Evolutionary conservation across 2,113 vertebrate genomes (phyloP), one percentile per base, ranked within the genome.

Genomic region (Pipra filicauda): DNA sequence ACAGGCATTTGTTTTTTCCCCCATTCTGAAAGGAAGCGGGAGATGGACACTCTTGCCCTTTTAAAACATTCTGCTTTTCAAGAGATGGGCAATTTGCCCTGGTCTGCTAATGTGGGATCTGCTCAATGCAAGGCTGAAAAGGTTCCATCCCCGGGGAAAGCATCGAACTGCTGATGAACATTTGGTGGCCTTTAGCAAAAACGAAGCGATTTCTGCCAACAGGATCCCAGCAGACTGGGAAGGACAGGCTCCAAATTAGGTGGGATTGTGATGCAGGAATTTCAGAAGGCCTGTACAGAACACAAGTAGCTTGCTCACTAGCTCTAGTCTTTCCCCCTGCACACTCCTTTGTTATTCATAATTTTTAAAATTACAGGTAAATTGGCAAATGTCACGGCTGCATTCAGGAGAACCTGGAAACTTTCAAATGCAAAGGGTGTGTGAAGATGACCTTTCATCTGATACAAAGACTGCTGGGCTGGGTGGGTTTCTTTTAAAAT

Each of bases 171-270:
- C 91, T 85, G 94, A 96, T 90, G 96, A 97, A 97, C 97, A 97
- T 97, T 97, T 97, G 97, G 97, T 97, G 97, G 97, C 97, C 97
- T 97, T 97, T 97, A 95, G 93, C 94, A 91, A 83, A 88, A 96
- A 78, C 5, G 2, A 96, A 82, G 88, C 2, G 22, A 71, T 93
- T 96, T 84, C 93, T 97, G 96, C 97, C 97, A 97, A 95, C 12
- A 58, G 75, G 90, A 91, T 96, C 97, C 93, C 97, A 96, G 94
- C 87, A 96, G 97, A 89, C 93, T 6, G 22, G 76, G 85, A 94
- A 96, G 88, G 78, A 96, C 70, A 39, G 88, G 85, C 76, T 96
- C 97, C 97, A 96, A 93, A 96, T 94, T 67, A 95, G 95, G 89
- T 96, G 90, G 93, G 87, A 96, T 82, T 93, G 91, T 90, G 93